These are phyloP conservation scores for Opisthograptis luteolata DNA, from an alignment of 2,888 invertebrate genomes.

Conservation along the genomic window DNA sequence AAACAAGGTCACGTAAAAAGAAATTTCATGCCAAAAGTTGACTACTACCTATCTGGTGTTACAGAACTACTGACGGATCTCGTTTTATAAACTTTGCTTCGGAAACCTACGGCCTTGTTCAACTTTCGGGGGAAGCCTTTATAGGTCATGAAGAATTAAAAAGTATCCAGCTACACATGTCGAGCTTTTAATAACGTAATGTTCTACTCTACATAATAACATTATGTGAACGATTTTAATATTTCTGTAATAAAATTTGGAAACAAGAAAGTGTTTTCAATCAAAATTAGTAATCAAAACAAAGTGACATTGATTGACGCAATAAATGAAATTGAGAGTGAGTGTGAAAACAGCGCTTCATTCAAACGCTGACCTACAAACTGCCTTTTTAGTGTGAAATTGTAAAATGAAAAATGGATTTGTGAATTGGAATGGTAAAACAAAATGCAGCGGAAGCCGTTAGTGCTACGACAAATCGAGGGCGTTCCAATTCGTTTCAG, in stretches of 20 bases:
- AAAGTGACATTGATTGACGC: slow-evolving; percentile 16
- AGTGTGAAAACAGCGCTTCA: background rate
- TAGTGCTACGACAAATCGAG: slow-evolving; percentile 75
- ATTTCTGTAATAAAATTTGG: background rate
- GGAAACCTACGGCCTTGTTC: slow-evolving; percentile 59
- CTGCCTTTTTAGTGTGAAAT: slow-evolving; percentile 32
- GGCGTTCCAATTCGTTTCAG: slow-evolving; percentile 83
- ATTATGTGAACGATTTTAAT: background rate
- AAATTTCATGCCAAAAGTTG: slow-evolving; percentile 63
- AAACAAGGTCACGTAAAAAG: slow-evolving; percentile 63
- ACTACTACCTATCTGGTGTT: slow-evolving; percentile 45
- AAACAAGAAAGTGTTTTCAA: background rate
- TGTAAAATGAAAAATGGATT: slow-evolving; percentile 52
- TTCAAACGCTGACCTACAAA: slow-evolving; percentile 25
- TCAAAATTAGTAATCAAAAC: slow-evolving; percentile 7
- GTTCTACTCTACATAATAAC: slow-evolving; percentile 9
- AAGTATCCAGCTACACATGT: slow-evolving; percentile 17
- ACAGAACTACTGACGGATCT: slow-evolving; percentile 57
- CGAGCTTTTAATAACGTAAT: slow-evolving; percentile 14
- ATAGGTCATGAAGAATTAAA: slow-evolving; percentile 58
- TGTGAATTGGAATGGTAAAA: slow-evolving; percentile 57
- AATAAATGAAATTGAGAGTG: slow-evolving; percentile 6
- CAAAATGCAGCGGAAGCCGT: slow-evolving; percentile 75
- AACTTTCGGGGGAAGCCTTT: slow-evolving; percentile 61
- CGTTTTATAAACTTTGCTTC: slow-evolving; percentile 64